Evolutionary conservation across 2,888 invertebrate genomes (phyloP).

Genomic region (Drosophila rellima): DNA sequence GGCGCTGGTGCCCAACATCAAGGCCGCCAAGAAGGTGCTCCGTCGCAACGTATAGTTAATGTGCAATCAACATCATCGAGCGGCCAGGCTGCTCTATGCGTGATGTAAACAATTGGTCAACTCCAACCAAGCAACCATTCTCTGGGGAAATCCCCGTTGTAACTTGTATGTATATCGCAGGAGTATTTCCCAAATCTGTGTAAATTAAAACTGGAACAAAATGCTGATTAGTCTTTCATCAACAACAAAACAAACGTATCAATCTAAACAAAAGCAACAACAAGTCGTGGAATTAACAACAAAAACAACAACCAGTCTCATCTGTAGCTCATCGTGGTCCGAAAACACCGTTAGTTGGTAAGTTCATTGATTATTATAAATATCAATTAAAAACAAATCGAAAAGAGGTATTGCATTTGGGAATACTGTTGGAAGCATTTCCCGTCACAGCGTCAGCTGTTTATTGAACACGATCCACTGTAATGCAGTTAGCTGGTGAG

Average conservation of each 20-base stretch:
- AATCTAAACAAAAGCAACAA: constrained; percentile 3
- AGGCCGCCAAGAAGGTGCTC: constrained; percentile 95
- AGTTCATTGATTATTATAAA: constrained; percentile 29
- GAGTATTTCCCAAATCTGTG: constrained; percentile 35
- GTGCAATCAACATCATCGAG: constrained; percentile 75
- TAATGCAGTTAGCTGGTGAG: background rate
- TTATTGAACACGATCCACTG: background rate
- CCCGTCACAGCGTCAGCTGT: background rate
- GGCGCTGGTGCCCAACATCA: constrained; percentile 94
- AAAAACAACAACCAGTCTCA: background rate
- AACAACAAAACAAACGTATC: constrained; percentile 28
- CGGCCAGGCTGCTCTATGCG: constrained; percentile 72
- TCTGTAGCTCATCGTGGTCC: constrained; percentile 47
- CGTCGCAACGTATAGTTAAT: constrained; percentile 83
- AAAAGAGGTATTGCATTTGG: background rate
- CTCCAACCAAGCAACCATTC: no score
- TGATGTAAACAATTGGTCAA: constrained; percentile 68
- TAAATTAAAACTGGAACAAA: constrained; percentile 73
- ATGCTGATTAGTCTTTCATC: constrained; percentile 74
- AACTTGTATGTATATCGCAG: constrained; percentile 27
- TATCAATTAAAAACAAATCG: no score
- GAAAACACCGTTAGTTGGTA: constrained; percentile 50
- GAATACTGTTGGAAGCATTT: background rate
- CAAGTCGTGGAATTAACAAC: constrained; percentile 9
- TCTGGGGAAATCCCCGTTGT: no score